Conservation (phyloP, 2,113 vertebrate genomes). For the Triplophysa dalaica region DNA sequence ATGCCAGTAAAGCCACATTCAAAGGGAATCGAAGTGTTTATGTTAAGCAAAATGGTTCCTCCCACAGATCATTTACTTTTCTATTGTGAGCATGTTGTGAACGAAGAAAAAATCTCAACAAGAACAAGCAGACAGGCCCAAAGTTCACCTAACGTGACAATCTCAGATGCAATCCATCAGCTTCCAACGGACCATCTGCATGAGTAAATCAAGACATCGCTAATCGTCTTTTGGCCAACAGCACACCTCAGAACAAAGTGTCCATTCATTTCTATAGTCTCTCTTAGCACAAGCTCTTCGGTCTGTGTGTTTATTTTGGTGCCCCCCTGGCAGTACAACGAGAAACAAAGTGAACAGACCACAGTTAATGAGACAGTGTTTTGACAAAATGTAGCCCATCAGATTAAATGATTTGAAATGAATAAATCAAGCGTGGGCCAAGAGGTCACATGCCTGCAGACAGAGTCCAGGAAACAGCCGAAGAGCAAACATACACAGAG, state of each 20-base stretch:
- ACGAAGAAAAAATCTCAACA: neutral
- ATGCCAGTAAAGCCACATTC: slow-evolving; percentile 10
- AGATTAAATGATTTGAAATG: slow-evolving; percentile 69
- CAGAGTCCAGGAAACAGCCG: slow-evolving; percentile 28
- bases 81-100: neutral
- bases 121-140: neutral
- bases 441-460: slow-evolving; percentile 51
- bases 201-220: slow-evolving; percentile 68
- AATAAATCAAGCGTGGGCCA: slow-evolving; percentile 47
- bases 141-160: slow-evolving; percentile 31
- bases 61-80: slow-evolving; percentile 2
- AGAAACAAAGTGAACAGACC: slow-evolving; percentile 62
- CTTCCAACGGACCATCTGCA: slow-evolving; percentile 13
- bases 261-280: slow-evolving; percentile 67
- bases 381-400: slow-evolving; percentile 73
- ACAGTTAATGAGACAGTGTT: slow-evolving; percentile 77
- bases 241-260: slow-evolving; percentile 65
- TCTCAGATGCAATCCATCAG: neutral
- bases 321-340: slow-evolving; percentile 51
- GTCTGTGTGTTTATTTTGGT: slow-evolving; percentile 23
- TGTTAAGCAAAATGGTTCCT: neutral
- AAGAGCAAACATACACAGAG: slow-evolving; percentile 20
- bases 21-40: neutral
- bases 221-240: slow-evolving; percentile 58
- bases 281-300: slow-evolving; percentile 66